Evolutionary conservation across 2,113 vertebrate species (phyloP).

Genomic region (Cepphus grylle): DNA sequence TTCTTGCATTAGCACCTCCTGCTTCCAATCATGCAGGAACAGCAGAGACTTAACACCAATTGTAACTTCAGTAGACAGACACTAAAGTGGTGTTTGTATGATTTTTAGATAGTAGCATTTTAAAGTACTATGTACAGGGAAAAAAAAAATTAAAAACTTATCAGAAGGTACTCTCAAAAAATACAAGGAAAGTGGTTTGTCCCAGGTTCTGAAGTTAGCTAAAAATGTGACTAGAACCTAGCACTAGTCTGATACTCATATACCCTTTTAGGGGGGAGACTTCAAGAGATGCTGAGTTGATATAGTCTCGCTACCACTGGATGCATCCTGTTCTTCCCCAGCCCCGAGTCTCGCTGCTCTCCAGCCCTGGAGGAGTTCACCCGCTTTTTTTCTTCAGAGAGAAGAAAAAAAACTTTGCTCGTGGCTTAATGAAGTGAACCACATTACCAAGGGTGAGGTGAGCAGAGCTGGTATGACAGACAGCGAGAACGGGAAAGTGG

Average conservation of each 20-base stretch:
- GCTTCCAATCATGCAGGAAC: background rate
- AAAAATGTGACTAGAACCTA: background rate
- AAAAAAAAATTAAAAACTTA: background rate
- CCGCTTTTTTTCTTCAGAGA: too few species aligned
- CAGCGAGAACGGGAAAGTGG: background rate
- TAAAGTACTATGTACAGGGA: background rate
- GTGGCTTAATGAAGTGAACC: background rate
- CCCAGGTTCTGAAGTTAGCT: background rate
- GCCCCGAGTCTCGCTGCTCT: background rate
- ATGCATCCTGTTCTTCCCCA: background rate
- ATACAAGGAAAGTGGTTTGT: background rate
- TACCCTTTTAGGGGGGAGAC: background rate
- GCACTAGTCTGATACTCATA: background rate
- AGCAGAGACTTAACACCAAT: background rate
- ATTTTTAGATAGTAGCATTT: background rate
- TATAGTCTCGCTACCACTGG: background rate
- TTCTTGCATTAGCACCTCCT: background rate
- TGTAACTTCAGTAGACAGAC: background rate
- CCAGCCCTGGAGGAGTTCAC: background rate
- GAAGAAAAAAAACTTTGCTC: background rate
- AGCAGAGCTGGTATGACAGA: background rate
- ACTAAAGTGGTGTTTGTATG: background rate
- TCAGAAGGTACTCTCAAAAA: background rate
- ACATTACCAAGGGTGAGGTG: background rate
- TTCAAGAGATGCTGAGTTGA: accelerated